Conservation (phyloP, 2,797 vertebrate genomes). For the Manis pentadactyla region DNA sequence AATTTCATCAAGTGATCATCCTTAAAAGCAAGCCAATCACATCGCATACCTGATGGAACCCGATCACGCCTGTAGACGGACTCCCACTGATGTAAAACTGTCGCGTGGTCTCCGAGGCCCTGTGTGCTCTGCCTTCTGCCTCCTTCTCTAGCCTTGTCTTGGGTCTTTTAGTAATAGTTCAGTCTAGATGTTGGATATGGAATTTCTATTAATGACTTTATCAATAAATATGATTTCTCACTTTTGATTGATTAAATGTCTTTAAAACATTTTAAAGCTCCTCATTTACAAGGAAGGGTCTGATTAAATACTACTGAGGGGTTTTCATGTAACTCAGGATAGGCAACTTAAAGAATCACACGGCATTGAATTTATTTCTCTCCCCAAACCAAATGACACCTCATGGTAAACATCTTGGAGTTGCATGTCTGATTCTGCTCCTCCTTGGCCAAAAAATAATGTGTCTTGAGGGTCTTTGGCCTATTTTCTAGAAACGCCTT, state of each 20-base stretch:
- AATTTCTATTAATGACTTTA: background rate
- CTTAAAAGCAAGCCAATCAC: background rate
- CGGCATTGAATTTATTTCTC: background rate
- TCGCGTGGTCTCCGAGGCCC: rapidly evolving
- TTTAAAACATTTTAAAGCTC: background rate
- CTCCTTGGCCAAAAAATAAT: background rate
- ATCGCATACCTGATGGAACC: rapidly evolving
- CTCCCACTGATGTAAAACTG: rapidly evolving
- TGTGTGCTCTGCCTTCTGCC: rapidly evolving
- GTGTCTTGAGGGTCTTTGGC: background rate
- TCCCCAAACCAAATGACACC: background rate
- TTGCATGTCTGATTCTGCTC: background rate
- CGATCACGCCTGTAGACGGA: background rate
- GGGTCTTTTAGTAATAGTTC: background rate
- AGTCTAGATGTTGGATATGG: background rate
- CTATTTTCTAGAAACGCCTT: background rate
- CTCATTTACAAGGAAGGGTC: background rate
- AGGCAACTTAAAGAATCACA: background rate
- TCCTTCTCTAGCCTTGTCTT: background rate
- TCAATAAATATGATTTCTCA: background rate
- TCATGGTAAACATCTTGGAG: background rate
- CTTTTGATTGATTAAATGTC: background rate
- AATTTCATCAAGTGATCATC: background rate
- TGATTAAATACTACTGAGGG: background rate
- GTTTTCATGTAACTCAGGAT: background rate